Base-by-base conservation (phyloP, 2,888 invertebrate species). In the Galerucella nymphaeae region DNA sequence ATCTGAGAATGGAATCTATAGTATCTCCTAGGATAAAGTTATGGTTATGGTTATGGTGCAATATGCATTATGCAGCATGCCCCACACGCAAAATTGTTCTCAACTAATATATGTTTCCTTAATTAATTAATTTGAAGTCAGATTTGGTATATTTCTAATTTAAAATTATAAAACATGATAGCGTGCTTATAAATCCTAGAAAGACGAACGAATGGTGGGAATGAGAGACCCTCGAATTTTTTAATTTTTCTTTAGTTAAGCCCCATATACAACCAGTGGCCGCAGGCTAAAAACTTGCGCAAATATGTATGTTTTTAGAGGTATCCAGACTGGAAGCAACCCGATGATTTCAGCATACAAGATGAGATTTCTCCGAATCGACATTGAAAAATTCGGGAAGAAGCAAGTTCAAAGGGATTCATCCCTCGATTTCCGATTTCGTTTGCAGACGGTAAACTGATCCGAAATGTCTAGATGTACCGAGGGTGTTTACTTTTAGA, bases 401-500 rank as follows among this genome's bases (percentile, higher is more conserved):
- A 53, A 53, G 53, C 9, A 9, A 53, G 53, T 53, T 53, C 53
- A 53, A 58, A 58, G 30, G 30, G 30, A 58, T 30, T 58, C 30
- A 23, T 58, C 58, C 30, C 58, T 58, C 30, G 30, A 58, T 58
- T 30, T 30, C 30, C 58, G 14, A 58, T 58, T 58, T 58, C 23
- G 30, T 58, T 58, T 58, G 58, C 58, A 58, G 30, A 30, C 58
- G 58, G 23, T 58, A 23, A 58, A 58, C 30, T 58, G 58, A 30
- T 58, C 30, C 30, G n/a, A 23, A n/a, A 58, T 30, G 58, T 30
- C 30, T 58, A 23, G 58, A 58, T 30, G 55, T 11, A 57, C 23
- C 20, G 23, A 57, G 18, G 18, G 55, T 57, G 58, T 58, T 58
- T 58, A 13, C 23, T 23, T 30, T 58, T 18, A 53, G 16, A 53